Conservation (phyloP, 2,113 vertebrate species). For the Leptosomus discolor region DNA sequence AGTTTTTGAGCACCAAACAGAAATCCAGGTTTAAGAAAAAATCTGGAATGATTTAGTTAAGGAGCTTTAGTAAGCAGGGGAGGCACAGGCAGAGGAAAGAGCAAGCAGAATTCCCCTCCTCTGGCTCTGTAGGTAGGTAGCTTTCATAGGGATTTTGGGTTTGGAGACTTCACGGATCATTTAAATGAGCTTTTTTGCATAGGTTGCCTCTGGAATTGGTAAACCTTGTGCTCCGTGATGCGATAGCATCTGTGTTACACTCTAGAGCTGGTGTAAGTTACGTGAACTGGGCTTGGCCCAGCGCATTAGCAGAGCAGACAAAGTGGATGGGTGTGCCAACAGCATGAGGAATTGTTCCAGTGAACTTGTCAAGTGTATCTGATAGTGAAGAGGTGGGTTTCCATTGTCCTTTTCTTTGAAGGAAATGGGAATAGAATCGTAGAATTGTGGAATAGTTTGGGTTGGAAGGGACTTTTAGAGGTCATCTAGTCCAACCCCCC, state of each 20-base stretch:
- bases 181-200: background rate
- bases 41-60: background rate
- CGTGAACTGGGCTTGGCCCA: background rate
- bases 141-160: background rate
- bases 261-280: background rate
- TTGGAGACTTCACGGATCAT: background rate
- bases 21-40: background rate
- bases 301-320: background rate
- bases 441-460: no score
- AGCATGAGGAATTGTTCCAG: background rate
- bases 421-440: background rate
- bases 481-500: no score
- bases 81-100: background rate
- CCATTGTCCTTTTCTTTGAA: background rate
- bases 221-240: fast-evolving
- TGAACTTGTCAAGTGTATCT: background rate
- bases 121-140: background rate
- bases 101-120: background rate
- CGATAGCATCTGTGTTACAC: background rate
- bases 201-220: background rate
- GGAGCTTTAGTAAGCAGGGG: background rate
- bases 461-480: no score
- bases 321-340: background rate
- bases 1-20: background rate
- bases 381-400: background rate